These are phyloP conservation scores for Myopa tessellatipennis DNA, from an alignment of 2,888 invertebrate species.

Conservation along the genomic window DNA sequence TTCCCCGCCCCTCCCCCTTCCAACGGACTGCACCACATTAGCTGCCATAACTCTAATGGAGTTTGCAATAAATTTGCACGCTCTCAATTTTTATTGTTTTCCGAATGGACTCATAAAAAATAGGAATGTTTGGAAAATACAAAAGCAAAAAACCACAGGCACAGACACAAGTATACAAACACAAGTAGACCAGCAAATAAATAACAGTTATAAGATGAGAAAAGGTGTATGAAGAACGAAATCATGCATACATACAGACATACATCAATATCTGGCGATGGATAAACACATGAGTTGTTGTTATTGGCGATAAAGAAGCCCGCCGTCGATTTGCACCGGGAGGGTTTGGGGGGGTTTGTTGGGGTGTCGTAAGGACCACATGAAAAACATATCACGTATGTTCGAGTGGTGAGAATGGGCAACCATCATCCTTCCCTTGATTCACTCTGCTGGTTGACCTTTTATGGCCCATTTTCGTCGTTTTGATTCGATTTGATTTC, in stretches of 20 bases:
- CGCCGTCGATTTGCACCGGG: background rate
- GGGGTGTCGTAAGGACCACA: too few relatives aligned
- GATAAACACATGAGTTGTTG: background rate
- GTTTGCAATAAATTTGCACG: constrained; percentile 57
- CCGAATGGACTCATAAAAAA: constrained; percentile 52
- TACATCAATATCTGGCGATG: constrained; percentile 20
- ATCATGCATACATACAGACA: background rate
- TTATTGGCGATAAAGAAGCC: constrained; percentile 25
- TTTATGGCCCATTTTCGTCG: constrained; percentile 20
- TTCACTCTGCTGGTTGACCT: constrained; percentile 23
- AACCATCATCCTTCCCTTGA: background rate
- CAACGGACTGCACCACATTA: constrained; percentile 33
- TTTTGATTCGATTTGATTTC: constrained; percentile 59
- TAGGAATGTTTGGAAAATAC: constrained; percentile 52
- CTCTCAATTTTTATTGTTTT: constrained; percentile 53
- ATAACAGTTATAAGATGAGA: too few relatives aligned
- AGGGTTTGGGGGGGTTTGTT: background rate
- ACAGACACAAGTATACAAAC: background rate
- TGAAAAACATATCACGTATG: too few relatives aligned
- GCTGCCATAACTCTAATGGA: constrained; percentile 60
- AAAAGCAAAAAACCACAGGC: background rate
- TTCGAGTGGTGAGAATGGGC: background rate
- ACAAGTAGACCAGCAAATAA: too few relatives aligned
- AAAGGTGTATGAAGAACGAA: too few relatives aligned
- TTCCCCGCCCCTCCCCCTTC: background rate